Base-by-base conservation (phyloP, 2,797 vertebrate genomes). In the Arvicola amphibius region DNA sequence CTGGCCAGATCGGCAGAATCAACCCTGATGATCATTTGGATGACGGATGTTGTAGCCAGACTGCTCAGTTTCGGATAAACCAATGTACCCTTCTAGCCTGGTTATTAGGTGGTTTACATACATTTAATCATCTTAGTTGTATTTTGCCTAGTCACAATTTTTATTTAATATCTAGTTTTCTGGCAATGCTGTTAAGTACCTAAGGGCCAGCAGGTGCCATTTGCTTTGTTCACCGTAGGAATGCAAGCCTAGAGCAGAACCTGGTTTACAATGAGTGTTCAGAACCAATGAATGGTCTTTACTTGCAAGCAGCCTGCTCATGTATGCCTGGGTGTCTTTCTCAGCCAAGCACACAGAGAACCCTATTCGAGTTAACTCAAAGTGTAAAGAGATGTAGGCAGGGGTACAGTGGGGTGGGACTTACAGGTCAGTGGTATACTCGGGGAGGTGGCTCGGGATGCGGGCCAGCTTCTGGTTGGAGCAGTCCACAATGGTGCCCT, bases 401-500 rank as follows among this genome's bases (percentile, higher is more conserved):
- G 2, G 12, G 65, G 19, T 14, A 2, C 34, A 10, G 67, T 8
- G 10, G 13, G 59, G 21, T 17, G 3, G 90, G 88, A 99, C 99
- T 99, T 98, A 99, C 99, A 99, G 98, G 94, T 99, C 99, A 1
- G 99, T 99, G 92, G 99, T 99, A 88, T 99, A 99, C 86, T 99
- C 99, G 0, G 99, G 99, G 48, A 99, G 98, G 98, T 99, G 99
- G 11, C 98, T 97, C 0, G 99, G 99, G 69, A 99, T 90, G 0
- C 99, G 99, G 96, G 98, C 98, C 88, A 99, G 99, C 96, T 99
- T 99, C 93, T 99, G 99, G 97, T 99, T 99, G 93, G 99, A 99
- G 98, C 99, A 99, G 98, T 99, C 99, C 23, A 99, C 99, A n/a
- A 99, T 94, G 0, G 99, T 99, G 84, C 99, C 99, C 97, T 99